Percentiles rank a stretch among this genome's conserved stretches.
Conservation (phyloP, 1,140 invertebrate species). For the Anadara kagoshimensis region DNA sequence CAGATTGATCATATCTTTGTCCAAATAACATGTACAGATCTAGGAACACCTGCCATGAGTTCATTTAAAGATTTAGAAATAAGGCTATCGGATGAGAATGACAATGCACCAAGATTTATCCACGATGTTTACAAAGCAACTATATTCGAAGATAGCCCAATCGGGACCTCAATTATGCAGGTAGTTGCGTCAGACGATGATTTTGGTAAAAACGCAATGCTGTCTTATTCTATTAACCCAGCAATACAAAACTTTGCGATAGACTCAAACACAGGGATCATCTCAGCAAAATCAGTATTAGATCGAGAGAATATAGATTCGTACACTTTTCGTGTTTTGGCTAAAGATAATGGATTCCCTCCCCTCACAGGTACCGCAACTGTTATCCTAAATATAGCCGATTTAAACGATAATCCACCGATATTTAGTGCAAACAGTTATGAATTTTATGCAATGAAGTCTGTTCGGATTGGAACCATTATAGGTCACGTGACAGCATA, state of each 20-base stretch:
- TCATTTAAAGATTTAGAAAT: constrained; percentile 48
- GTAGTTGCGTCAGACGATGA: constrained; percentile 88
- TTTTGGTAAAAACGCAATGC: constrained; percentile 89
- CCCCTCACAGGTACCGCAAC: constrained; percentile 64
- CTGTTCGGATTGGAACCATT: constrained; percentile 81
- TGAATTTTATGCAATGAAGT: constrained; percentile 79
- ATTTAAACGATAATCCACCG: constrained; percentile 78
- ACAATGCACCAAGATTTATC: constrained; percentile 87
- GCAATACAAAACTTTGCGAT: constrained; percentile 51
- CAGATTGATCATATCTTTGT: constrained; percentile 71
- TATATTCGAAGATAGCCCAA: constrained; percentile 85
- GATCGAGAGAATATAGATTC: constrained; percentile 51
- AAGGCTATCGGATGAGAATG: constrained; percentile 59
- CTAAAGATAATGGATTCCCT: constrained; percentile 77
- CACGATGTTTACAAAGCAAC: constrained; percentile 86
- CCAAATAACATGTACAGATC: constrained; percentile 52
- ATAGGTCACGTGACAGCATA: constrained; percentile 88
- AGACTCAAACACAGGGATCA: constrained; percentile 54
- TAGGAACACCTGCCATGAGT: constrained; percentile 50
- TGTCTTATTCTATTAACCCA: constrained; percentile 80
- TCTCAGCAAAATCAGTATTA: constrained; percentile 46
- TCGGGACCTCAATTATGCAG: constrained; percentile 81
- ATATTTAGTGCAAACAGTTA: constrained; percentile 51
- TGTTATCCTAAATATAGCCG: constrained; percentile 77
- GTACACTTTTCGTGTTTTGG: constrained; percentile 51